These are phyloP conservation scores for Cynocephalus volans DNA, from an alignment of 2,113 vertebrate genomes.

Conservation along the genomic window DNA sequence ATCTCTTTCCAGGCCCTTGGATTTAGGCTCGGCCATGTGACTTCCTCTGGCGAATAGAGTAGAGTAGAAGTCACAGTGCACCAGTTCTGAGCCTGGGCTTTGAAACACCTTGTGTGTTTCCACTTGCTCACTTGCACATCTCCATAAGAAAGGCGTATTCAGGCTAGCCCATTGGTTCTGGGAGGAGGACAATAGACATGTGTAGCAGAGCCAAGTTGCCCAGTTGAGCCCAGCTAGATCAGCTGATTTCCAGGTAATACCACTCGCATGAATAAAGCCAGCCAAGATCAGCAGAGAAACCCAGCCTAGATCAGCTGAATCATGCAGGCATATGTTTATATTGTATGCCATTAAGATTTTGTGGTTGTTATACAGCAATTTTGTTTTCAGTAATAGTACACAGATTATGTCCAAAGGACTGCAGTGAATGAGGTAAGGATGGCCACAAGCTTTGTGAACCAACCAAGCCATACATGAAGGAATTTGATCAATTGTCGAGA, in stretches of 20 bases:
- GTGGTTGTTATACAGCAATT: not conserved
- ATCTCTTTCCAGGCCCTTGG: not conserved
- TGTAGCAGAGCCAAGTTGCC: not conserved
- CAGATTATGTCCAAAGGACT: not conserved
- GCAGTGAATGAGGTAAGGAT: not conserved
- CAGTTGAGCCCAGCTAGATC: not conserved
- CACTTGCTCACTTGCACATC: not conserved
- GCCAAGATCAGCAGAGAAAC: not conserved
- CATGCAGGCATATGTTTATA: not conserved
- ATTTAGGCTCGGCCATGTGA: not conserved
- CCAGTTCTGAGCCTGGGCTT: not conserved
- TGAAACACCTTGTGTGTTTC: not conserved
- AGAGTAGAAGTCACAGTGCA: not conserved
- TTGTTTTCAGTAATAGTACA: not conserved
- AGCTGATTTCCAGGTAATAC: not conserved
- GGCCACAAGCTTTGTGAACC: not conserved
- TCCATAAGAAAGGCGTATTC: not conserved
- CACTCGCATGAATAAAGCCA: not conserved
- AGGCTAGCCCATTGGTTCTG: not conserved
- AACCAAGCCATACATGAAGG: not conserved
- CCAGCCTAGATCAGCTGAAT: not conserved
- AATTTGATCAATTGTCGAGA: not conserved
- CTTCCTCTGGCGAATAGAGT: not conserved
- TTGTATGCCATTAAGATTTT: not conserved
- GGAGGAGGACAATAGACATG: not conserved